phyloP scores from a whole-genome alignment of 2,888 invertebrate genomes.

The Drosophila sordidula region DNA sequence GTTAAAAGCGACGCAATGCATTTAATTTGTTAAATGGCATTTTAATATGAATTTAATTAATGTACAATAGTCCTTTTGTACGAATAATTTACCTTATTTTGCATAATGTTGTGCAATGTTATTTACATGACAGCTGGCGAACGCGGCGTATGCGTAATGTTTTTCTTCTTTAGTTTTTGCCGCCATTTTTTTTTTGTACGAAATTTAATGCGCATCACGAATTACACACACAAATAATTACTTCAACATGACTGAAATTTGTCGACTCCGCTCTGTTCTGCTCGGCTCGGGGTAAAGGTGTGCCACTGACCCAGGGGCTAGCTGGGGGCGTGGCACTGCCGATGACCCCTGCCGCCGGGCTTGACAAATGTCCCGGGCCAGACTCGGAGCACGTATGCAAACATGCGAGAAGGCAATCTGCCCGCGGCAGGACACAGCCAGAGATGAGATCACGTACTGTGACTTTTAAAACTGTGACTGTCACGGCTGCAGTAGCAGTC shows the following conservation, averaged over 20 bases:
- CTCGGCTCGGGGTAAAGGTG: conserved; percentile 24
- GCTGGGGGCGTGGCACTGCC: conserved; percentile 15
- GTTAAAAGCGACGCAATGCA: conserved; percentile 25
- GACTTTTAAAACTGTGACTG: not conserved
- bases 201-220: conserved; percentile 18
- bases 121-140: conserved; percentile 49
- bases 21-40: conserved; percentile 31
- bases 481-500: not conserved
- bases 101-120: conserved; percentile 40
- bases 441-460: conserved; percentile 1
- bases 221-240: conserved; percentile 38
- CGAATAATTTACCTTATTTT: conserved; percentile 22
- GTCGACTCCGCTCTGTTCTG: conserved; percentile 8
- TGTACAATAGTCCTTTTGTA: conserved; percentile 18
- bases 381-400: conserved; percentile 11
- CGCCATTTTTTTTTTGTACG: conserved; percentile 8
- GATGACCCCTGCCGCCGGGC: conserved; percentile 4
- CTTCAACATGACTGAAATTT: conserved; percentile 15
- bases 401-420: conserved; percentile 24
- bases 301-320: conserved; percentile 6
- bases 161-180: not conserved
- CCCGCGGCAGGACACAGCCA: not conserved
- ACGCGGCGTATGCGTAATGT: conserved; percentile 48
- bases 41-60: conserved; percentile 49
- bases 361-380: conserved; percentile 37